Evolutionary conservation across 1,140 invertebrate genomes (phyloP).

Genomic region (Apis florea): DNA sequence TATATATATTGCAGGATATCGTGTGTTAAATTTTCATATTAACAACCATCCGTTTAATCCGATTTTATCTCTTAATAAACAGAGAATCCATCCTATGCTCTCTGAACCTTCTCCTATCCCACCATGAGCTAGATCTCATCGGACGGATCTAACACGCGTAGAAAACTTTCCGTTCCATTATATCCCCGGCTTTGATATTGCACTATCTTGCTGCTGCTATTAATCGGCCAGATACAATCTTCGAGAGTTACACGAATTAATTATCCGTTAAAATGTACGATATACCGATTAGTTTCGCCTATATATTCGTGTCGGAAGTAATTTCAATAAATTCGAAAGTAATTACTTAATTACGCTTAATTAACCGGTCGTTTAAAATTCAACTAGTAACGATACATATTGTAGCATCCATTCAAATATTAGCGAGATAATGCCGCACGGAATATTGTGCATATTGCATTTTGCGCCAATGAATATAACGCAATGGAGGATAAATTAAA

Average conservation of each 20-base stretch:
- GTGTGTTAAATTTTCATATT: constrained; percentile 11
- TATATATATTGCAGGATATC: too few species aligned
- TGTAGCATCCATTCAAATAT: constrained; percentile 1
- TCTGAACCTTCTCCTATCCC: too few species aligned
- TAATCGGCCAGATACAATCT: background rate
- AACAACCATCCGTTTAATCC: background rate
- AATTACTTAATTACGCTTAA: background rate
- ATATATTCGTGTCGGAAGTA: background rate
- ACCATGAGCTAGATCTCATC: background rate
- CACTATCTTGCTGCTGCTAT: background rate
- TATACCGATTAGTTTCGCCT: background rate
- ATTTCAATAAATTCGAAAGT: background rate
- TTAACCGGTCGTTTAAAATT: background rate
- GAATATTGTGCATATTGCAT: background rate
- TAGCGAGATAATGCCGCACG: background rate
- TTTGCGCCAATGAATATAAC: background rate
- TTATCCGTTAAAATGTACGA: background rate
- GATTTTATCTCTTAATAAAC: constrained; percentile 4
- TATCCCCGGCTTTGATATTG: too few species aligned
- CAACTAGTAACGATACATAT: background rate
- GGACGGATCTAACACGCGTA: background rate
- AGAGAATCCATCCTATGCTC: background rate
- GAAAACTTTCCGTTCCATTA: constrained; percentile 1
- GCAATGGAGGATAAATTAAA: background rate
- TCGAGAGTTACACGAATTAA: background rate